Evolutionary conservation across 2,113 vertebrate genomes (phyloP), one percentile per base, ranked within the genome.

Genomic region (Sander vitreus): DNA sequence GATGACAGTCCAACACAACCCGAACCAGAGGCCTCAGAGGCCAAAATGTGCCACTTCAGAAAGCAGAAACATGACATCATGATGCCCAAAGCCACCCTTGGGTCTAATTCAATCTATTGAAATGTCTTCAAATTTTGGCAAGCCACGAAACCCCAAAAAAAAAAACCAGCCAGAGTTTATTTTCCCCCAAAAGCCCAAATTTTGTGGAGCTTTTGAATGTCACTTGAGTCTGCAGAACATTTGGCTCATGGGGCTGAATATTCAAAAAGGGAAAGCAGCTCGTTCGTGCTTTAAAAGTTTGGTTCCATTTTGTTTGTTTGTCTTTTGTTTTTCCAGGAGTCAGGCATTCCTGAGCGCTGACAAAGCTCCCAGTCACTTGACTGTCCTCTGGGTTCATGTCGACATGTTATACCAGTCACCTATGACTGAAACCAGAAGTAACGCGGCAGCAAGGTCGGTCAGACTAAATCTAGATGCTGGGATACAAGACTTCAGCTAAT

Each of bases 241-340:
- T 79, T 73, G 73, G 76, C 50, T 79, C 73, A 4, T 2, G 3
- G 11, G 47, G 68, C 25, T 1, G 43, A 39, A 67, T 47, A 47
- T 82, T 33, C 77, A 43, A 43, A 62, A 70, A 63, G 81, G 25
- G 66, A 78, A 81, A 85, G 53, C 60, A 47, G 78, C 3, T 7
- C 54, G 10, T 87, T 59, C 48, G 53, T 55, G 0, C 73, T 69
- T 73, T 6, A 7, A 60, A 76, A 53, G 63, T 69, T 80, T 75
- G 77, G 81, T 80, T 86, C 68, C 36, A 53, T 76, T 88, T 60
- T 69, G 81, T 86, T 86, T 85, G 72, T 87, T 83, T 89, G 59
- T 80, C 53, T 81, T 70, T 73, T 73, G 47, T 69, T 73, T 60
- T 77, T 85, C 23, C 68, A 76, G 65, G n/a, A 78, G 47, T 45